A percentile compares a stretch with the other conserved stretches of the same genome.
These are phyloP conservation scores for Xerus rutilus DNA, from an alignment of 2,797 vertebrate genomes.

Conservation along the genomic window DNA sequence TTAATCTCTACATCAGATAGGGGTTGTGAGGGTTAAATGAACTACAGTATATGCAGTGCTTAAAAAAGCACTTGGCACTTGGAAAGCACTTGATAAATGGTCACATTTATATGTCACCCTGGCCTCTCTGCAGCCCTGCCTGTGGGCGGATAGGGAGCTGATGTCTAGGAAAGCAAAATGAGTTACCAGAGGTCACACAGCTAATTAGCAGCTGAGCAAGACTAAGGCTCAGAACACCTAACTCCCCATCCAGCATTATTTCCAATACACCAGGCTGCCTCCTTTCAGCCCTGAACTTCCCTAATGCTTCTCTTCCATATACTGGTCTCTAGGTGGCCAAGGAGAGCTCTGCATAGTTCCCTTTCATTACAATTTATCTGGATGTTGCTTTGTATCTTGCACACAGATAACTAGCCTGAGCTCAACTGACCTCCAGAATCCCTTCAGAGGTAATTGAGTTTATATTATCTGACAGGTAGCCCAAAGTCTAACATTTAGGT, in stretches of 20 bases:
- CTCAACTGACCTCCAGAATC: slow-evolving; percentile 59
- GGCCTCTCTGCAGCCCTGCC: slow-evolving; percentile 27
- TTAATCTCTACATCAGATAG: background rate
- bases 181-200: slow-evolving; percentile 61
- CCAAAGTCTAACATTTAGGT: slow-evolving; percentile 47
- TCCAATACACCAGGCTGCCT: background rate
- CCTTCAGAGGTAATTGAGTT: slow-evolving; percentile 61
- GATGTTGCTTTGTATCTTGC: slow-evolving; percentile 60
- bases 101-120: slow-evolving; percentile 34
- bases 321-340: background rate
- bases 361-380: slow-evolving; percentile 66
- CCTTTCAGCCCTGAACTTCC: background rate
- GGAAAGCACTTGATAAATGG: slow-evolving; percentile 61
- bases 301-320: background rate
- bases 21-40: slow-evolving; percentile 55
- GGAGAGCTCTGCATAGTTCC: background rate
- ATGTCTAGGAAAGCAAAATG: slow-evolving; percentile 57
- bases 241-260: background rate
- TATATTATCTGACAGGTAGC: slow-evolving; percentile 45
- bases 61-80: slow-evolving; percentile 42
- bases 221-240: background rate
- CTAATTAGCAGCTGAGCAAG: slow-evolving; percentile 48
- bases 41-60: background rate
- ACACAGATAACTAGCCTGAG: slow-evolving; percentile 62
- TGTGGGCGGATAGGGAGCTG: background rate